Percentiles rank a stretch among this genome's conserved stretches.
These are phyloP conservation scores for Dryas iulia DNA, from an alignment of 1,140 invertebrate genomes.

Conservation along the genomic window DNA sequence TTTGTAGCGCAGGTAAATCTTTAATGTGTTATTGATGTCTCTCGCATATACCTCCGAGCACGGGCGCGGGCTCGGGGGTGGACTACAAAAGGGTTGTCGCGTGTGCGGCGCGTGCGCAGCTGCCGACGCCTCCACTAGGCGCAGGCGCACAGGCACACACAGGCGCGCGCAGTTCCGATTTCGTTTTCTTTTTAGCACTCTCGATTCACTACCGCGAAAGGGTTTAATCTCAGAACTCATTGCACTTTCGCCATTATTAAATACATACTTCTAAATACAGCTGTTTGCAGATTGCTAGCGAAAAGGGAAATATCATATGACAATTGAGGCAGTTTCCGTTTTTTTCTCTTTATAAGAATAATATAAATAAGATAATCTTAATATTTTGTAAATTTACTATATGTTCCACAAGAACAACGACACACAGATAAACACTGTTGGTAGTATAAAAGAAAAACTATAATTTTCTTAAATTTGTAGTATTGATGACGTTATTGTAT, in stretches of 20 bases:
- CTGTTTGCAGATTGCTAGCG: neutral
- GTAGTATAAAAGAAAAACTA: neutral
- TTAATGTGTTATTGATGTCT: neutral
- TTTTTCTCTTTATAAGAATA: neutral
- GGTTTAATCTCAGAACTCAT: constrained; percentile 27
- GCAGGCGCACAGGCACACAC: too few species aligned
- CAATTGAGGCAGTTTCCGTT: neutral
- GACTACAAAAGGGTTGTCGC: constrained; percentile 5
- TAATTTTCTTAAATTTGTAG: neutral
- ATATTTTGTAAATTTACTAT: too few species aligned
- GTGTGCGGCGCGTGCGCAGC: constrained; percentile 13
- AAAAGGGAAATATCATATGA: neutral
- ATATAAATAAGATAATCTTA: neutral
- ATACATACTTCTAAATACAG: constrained; percentile 4
- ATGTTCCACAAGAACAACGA: too few species aligned
- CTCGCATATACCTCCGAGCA: neutral
- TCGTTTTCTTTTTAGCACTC: constrained; percentile 36
- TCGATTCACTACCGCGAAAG: constrained; percentile 26
- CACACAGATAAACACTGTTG: too few species aligned
- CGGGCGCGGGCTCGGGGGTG: neutral
- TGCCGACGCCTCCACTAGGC: constrained; percentile 16
- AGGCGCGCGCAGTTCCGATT: constrained; percentile 39
- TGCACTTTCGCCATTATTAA: constrained; percentile 31
- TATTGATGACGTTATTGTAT: neutral
- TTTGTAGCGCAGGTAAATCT: constrained; percentile 2